Evolutionary conservation across 30 jellyfish, hydroid and myxozoan genomes (phyloP).

Genomic region (Aurelia sp.): DNA sequence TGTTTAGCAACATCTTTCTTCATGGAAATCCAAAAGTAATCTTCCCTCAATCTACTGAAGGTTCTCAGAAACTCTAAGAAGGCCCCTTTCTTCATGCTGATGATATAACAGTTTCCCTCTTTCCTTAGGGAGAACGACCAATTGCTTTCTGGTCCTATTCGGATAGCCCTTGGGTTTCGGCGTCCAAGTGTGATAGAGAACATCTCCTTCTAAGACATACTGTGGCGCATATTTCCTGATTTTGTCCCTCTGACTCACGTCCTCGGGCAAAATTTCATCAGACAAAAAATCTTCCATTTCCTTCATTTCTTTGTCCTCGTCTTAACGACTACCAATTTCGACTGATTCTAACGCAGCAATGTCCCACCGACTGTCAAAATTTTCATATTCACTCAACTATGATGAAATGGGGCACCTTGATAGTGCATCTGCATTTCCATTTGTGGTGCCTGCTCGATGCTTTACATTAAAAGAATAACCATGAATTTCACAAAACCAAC

Average conservation of each 20-base stretch:
- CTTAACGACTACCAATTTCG: slow-evolving; percentile 17
- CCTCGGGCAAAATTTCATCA: neutral
- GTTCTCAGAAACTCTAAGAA: slow-evolving; percentile 6
- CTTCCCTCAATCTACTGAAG: neutral
- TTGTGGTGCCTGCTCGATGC: slow-evolving; percentile 31
- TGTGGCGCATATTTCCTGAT: neutral
- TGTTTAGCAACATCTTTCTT: slow-evolving; percentile 22
- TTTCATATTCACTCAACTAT: neutral
- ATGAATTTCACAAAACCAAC: slow-evolving; percentile 35
- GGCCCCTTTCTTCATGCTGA: slow-evolving; percentile 30
- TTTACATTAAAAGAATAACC: slow-evolving; percentile 11
- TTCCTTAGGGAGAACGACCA: slow-evolving; percentile 17
- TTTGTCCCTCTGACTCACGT: neutral
- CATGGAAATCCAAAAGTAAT: slow-evolving; percentile 6
- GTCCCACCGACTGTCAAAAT: slow-evolving; percentile 11
- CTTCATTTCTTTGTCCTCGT: slow-evolving; percentile 3
- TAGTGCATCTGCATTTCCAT: slow-evolving; percentile 55
- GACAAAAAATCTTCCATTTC: slow-evolving; percentile 2
- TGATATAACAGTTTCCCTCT: slow-evolving; percentile 30
- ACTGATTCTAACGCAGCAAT: slow-evolving; percentile 8
- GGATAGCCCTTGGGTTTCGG: too few relatives aligned
- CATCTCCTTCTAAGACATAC: slow-evolving; percentile 21
- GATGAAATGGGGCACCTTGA: slow-evolving; percentile 27
- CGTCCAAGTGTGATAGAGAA: slow-evolving; percentile 16
- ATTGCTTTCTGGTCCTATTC: too few relatives aligned